Base-by-base conservation (phyloP, 2,888 invertebrate genomes). In the Drosophila incognita region DNA sequence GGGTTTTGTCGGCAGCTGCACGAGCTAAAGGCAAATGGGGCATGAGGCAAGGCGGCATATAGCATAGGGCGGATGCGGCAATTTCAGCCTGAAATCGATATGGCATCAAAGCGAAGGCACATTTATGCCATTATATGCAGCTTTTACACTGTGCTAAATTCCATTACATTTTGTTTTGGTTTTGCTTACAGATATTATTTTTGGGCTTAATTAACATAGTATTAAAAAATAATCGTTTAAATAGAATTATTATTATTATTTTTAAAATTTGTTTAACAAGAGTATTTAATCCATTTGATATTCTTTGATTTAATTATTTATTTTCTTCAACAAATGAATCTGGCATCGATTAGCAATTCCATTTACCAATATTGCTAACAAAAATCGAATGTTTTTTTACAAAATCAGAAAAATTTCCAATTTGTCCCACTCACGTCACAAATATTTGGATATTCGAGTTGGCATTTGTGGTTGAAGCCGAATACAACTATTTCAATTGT, bases 71-170 rank as follows among this genome's bases (percentile, higher is more conserved):
- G 85, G 86, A 87, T 87, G 88, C 86, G 88, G 84, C 86, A 85
- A 85, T 85, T 87, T 84, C 63, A 65, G 82, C 74, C 74, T 85
- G 88, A 87, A 85, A 85, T 88, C 88, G 85, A 85, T 85, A 87
- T 66, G 86, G 86, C 85, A 88, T 86, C 88, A 88, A 86, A 86
- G 86, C 49, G 35, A 67, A 68, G 67, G 49, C 81, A 74, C 81
- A 80, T 74, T 84, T 84, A 87, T 85, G 87, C 87, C 87, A 84
- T 84, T 84, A 84, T 82, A 87, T 84, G 76, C 85, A 79, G 80
- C 70, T 40, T 48, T 36, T 51, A 60, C 54, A 57, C 62, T 4
- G 42, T 4, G 38, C 29, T 15, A n/a, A 21, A 7, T 7, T 21
- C 4, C 15, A 13, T 21, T 2, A 11, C 42, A 18, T 18, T 38